phyloP scores from a whole-genome alignment of 2,888 invertebrate genomes.

The Phytoseiulus persimilis region DNA sequence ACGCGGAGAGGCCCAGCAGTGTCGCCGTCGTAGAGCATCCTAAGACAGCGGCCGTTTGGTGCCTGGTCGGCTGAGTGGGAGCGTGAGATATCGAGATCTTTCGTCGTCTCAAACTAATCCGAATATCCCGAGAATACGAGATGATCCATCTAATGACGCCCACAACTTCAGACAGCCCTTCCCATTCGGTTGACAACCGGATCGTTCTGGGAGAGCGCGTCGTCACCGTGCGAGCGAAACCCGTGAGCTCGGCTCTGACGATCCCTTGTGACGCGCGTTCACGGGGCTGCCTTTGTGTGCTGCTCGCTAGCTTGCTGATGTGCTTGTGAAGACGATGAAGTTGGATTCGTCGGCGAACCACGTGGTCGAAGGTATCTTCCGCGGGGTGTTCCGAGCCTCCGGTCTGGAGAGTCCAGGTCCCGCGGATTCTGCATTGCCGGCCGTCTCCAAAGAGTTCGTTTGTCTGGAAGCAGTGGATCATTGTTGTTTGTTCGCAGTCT shows the following conservation, averaged over 20 bases:
- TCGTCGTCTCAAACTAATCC: background rate
- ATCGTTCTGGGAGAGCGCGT: too few relatives aligned
- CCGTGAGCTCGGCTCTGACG: too few relatives aligned
- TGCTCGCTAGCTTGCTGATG: too few relatives aligned
- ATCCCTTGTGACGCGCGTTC: too few relatives aligned
- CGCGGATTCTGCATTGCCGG: background rate
- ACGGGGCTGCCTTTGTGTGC: too few relatives aligned
- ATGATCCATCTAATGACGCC: background rate
- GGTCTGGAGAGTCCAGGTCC: background rate
- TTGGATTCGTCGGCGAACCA: too few relatives aligned
- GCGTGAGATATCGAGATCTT: background rate
- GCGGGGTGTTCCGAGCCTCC: too few relatives aligned
- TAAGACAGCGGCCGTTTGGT: background rate
- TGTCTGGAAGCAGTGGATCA: background rate
- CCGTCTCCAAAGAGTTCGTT: background rate
- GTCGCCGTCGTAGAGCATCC: background rate
- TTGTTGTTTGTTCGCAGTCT: background rate
- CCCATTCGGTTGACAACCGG: too few relatives aligned
- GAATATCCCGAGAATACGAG: background rate
- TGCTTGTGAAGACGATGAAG: too few relatives aligned
- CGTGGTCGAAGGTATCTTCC: too few relatives aligned
- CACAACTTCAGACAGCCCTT: background rate
- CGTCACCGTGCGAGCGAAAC: too few relatives aligned
- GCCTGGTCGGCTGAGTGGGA: background rate
- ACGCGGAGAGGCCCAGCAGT: background rate